A percentile compares a stretch with the other conserved stretches of the same genome.
These are phyloP conservation scores for Gonatopus flavifemur DNA, from an alignment of 1,140 invertebrate species.

Conservation along the genomic window DNA sequence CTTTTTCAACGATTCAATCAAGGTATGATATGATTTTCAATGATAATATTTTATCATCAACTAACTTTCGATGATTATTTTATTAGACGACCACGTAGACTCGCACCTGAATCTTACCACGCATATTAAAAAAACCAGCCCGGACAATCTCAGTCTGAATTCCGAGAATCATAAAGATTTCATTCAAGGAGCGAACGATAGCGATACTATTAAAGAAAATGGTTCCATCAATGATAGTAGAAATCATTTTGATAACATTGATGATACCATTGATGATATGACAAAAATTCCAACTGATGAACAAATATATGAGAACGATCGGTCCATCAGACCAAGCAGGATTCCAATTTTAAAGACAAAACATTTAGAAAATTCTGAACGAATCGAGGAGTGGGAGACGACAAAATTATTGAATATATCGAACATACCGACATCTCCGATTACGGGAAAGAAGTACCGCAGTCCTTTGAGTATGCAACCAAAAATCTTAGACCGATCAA, in stretches of 20 bases:
- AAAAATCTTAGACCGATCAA: constrained; percentile 31
- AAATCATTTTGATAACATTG: constrained; percentile 6
- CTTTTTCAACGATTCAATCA: constrained; percentile 53
- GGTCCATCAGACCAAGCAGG: constrained; percentile 42
- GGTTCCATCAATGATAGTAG: constrained; percentile 13
- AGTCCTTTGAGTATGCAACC: constrained; percentile 40
- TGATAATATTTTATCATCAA: too few relatives aligned
- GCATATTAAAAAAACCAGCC: too few relatives aligned
- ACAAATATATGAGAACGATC: constrained; percentile 23
- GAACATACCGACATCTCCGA: constrained; percentile 43
- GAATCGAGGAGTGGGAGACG: constrained; percentile 34
- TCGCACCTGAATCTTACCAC: too few relatives aligned
- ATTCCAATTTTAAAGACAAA: constrained; percentile 44
- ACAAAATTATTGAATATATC: constrained; percentile 28
- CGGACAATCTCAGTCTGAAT: too few relatives aligned
- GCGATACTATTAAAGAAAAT: too few relatives aligned
- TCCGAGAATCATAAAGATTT: too few relatives aligned
- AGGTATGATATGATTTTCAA: constrained; percentile 20
- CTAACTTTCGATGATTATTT: too few relatives aligned
- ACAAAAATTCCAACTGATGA: constrained; percentile 13
- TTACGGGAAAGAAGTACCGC: constrained; percentile 50
- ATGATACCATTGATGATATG: constrained; percentile 1
- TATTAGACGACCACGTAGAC: too few relatives aligned
- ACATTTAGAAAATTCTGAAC: constrained; percentile 31
- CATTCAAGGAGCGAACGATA: too few relatives aligned